Percentiles rank a stretch among this genome's conserved stretches.
These are phyloP conservation scores for Eulemur macaco DNA, from an alignment of 2,113 vertebrate species.

Conservation along the genomic window DNA sequence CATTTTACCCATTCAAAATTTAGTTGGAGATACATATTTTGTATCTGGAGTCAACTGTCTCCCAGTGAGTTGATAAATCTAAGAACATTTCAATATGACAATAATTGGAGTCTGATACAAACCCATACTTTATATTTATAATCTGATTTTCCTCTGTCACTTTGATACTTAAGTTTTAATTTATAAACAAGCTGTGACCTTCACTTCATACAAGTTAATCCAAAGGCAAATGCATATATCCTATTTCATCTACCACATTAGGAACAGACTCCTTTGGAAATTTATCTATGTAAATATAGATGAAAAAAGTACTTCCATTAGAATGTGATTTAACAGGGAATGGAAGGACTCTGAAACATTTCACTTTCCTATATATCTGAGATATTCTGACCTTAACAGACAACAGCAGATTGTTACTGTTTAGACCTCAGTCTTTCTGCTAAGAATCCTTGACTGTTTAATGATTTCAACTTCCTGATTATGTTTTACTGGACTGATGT, in stretches of 20 bases:
- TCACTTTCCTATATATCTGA: conserved; percentile 53
- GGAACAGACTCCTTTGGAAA: conserved; percentile 27
- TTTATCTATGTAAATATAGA: conserved; percentile 13
- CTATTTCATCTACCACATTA: conserved; percentile 49
- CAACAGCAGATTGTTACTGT: conserved; percentile 73
- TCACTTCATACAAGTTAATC: conserved; percentile 48
- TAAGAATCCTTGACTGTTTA: conserved; percentile 71
- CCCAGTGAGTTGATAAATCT: not conserved
- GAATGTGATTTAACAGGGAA: conserved; percentile 55
- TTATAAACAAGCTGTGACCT: conserved; percentile 53
- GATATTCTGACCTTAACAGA: conserved; percentile 75
- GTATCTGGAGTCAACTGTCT: not conserved
- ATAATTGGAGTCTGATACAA: not conserved
- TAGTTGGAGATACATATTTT: not conserved
- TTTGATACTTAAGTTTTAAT: conserved; percentile 65
- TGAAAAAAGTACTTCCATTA: conserved; percentile 55
- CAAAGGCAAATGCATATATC: conserved; percentile 16
- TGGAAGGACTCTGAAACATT: conserved; percentile 59
- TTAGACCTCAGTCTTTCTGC: conserved; percentile 45
- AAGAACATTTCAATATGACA: not conserved
- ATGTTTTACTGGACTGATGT: conserved; percentile 57
- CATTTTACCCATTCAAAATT: conserved; percentile 1
- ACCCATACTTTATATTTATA: not conserved
- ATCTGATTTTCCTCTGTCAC: conserved; percentile 27
- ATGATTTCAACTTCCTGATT: conserved; percentile 71